Base-by-base conservation (phyloP, 2,888 invertebrate genomes). In the Drosophila formosana region DNA sequence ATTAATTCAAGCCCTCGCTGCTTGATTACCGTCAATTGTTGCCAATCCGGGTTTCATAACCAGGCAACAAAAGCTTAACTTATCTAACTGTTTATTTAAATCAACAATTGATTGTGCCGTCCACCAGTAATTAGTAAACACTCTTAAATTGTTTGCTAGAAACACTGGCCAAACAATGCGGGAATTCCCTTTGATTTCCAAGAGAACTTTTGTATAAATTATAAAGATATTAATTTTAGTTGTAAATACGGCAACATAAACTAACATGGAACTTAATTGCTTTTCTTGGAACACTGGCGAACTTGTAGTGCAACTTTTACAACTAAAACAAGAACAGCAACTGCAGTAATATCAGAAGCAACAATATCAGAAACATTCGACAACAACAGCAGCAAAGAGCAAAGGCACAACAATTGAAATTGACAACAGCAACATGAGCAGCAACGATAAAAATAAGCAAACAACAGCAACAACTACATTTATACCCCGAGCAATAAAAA, bases 11-110 rank as follows among this genome's bases (percentile, higher is more conserved):
- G 51, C 69, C 64, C 45, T 47, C 47, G 32, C 18, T 18, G n/a
- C 45, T 75, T 75, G 71, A 78, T 72, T 63, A 43, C 50, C n/a
- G 34, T n/a, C 66, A 47, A 65, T 79, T 68, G 67, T 64, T 72
- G 72, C 46, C 76, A 66, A 81, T 82, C 79, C 87, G 84, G 82
- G 62, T 84, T 87, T 61, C 41, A 32, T 66, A 70, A 65, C 61
- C 47, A 49, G 34, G 28, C 18, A 47, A 47, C 39, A 56, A 25
- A 62, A 45, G 32, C 56, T 43, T 47, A 49, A 13, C 9, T n/a
- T 66, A 55, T 47, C 41, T 50, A 71, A 56, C 41, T 26, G 28
- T 56, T 73, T 63, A 57, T 51, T 64, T 26, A 50, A 62, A 60
- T 62, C 11, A 56, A 62, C 50, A 65, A 66, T 55, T 62, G 49